Evolutionary conservation across 2,888 invertebrate genomes (phyloP).

Genomic region (Baronia brevicornis): DNA sequence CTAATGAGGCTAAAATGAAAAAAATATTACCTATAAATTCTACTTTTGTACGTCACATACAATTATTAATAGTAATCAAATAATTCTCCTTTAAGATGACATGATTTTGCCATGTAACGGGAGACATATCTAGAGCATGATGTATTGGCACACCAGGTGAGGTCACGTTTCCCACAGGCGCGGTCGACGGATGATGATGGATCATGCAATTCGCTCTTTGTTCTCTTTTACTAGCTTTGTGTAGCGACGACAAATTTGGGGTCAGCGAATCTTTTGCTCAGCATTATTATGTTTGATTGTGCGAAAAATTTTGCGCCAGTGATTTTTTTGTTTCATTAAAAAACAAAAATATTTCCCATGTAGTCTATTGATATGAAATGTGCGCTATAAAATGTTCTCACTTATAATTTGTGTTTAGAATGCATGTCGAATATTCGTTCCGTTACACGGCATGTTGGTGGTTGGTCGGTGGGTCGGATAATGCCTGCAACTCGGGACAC

Average conservation of each 20-base stretch:
- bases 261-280: slow-evolving; percentile 45
- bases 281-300: slow-evolving; percentile 36
- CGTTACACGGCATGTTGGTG: slow-evolving; percentile 64
- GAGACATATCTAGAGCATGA: slow-evolving; percentile 34
- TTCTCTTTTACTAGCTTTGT: slow-evolving; percentile 53
- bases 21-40: slow-evolving; percentile 7
- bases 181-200: slow-evolving; percentile 65
- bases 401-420: slow-evolving; percentile 73
- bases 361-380: slow-evolving; percentile 36
- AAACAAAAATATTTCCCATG: no score
- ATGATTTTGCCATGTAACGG: slow-evolving; percentile 8
- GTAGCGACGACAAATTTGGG: slow-evolving; percentile 66
- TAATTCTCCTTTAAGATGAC: no score
- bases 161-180: slow-evolving; percentile 55
- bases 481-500: slow-evolving; percentile 35
- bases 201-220: slow-evolving; percentile 53
- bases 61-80: no score
- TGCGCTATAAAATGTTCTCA: slow-evolving; percentile 69
- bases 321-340: slow-evolving; percentile 1
- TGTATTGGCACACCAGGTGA: slow-evolving; percentile 63
- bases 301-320: slow-evolving; percentile 26
- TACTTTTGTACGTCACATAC: no score
- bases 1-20: slow-evolving; percentile 1
- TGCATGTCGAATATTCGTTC: slow-evolving; percentile 71
- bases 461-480: slow-evolving; percentile 55